Conservation (phyloP, 1,140 invertebrate genomes). For the Cylas formicarius region DNA sequence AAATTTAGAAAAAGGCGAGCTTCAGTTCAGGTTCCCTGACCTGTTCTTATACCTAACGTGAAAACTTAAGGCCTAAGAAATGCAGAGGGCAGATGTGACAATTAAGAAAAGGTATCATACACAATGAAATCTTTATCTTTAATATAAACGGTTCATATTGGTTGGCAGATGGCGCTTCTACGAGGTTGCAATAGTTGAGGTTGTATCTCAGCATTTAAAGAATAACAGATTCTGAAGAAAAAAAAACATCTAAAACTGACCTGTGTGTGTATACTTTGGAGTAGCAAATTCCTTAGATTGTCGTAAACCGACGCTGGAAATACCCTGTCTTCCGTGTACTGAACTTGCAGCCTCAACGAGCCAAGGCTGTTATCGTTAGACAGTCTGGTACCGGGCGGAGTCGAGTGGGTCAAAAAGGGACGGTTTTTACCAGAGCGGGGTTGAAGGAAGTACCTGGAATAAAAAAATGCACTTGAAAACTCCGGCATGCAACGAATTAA, state of each 20-base stretch:
- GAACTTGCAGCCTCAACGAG: slow-evolving; percentile 73
- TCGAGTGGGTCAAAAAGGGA: slow-evolving; percentile 55
- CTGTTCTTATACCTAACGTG: no score
- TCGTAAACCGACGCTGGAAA: slow-evolving; percentile 75
- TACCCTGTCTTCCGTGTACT: slow-evolving; percentile 83
- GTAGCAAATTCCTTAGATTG: slow-evolving; percentile 63
- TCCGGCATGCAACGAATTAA: no score
- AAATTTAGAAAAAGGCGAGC: no score
- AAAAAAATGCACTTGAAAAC: no score
- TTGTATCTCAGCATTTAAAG: background rate
- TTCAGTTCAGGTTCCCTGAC: no score
- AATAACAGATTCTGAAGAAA: background rate
- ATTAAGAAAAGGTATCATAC: no score
- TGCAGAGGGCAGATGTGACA: no score
- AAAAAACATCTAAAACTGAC: slow-evolving; percentile 14
- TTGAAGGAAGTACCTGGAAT: slow-evolving; percentile 73
- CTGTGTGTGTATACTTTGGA: slow-evolving; percentile 63
- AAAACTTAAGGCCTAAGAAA: no score
- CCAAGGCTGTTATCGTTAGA: slow-evolving; percentile 61
- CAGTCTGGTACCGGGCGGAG: slow-evolving; percentile 59
- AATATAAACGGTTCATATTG: no score
- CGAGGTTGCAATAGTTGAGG: no score
- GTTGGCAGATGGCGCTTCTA: no score
- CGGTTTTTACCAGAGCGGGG: slow-evolving; percentile 58
- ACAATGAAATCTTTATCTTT: no score